Evolutionary conservation across 1,140 invertebrate genomes (phyloP), one percentile per base, ranked within the genome.

Genomic region (Ooceraea biroi): DNA sequence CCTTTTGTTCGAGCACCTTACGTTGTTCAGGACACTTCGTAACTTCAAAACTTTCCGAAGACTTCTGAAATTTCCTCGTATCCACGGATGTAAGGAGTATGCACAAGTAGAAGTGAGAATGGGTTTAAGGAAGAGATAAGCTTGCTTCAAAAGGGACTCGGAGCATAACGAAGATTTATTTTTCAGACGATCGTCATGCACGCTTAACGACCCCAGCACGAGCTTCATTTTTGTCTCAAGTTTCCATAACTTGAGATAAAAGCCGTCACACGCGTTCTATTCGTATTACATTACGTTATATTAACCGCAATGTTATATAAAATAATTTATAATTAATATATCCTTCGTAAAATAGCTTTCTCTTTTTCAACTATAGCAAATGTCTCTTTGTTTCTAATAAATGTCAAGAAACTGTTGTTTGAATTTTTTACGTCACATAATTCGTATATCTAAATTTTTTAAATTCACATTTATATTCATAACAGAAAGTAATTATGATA

Each of bases 101-200:
- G 65, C 36, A n/a, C n/a, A 57, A 80, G 50, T 19, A 11, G 65
- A 80, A 69, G 50, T 14, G 22, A 55, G 36, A 80, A 57, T 71
- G n/a, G 76, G 69, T 36, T 80, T 71, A 71, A 30, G 50, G n/a
- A 71, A 58, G 22, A 80, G 65, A 80, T 80, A 80, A 80, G 50
- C 76, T 80, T 44, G 65, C 65, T 58, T 80, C 76, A 57, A 80
- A 80, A 80, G 65, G 2, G 7, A 69, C 65, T 71, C 66, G 17
- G 10, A 22, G 36, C 11, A 44, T 46, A 80, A 80, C 65, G 52
- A 71, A 80, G 76, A 80, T 69, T 80, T 80, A 80, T 80, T 58
- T 22, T n/a, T 14, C 36, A 12, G 36, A 80, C 65, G 52, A 69
- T 25, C 41, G 65, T 80, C 55, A 57, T 22, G 12, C 12, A 57